Conservation (phyloP, 1,140 invertebrate species). For the Drosophila auraria region DNA sequence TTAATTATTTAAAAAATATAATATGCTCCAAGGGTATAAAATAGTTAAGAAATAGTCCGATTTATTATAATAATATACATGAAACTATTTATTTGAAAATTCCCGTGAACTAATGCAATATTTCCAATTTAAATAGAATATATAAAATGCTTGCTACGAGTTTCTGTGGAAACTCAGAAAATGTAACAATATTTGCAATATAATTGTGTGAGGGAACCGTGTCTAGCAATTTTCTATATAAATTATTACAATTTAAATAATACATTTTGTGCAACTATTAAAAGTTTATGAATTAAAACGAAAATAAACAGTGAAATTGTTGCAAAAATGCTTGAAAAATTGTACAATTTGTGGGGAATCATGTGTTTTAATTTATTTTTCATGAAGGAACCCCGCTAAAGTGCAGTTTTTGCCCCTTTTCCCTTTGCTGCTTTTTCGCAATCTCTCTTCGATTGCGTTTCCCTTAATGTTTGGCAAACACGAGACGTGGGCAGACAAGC, state of each 20-base stretch:
- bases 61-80: no score
- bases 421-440: background rate
- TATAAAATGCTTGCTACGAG: no score
- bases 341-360: slow-evolving; percentile 6
- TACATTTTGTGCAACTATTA: background rate
- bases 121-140: background rate
- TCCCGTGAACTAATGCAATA: background rate
- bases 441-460: slow-evolving; percentile 9
- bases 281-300: background rate
- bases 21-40: no score
- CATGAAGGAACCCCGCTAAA: background rate
- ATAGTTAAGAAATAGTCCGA: no score
- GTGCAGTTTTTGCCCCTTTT: background rate
- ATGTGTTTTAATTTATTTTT: background rate
- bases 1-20: no score
- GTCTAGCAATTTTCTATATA: background rate
- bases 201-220: no score
- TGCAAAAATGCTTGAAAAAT: background rate
- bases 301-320: background rate
- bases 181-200: background rate
- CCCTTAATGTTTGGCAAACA: slow-evolving; percentile 46
- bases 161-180: no score
- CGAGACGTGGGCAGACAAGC: slow-evolving; percentile 1
- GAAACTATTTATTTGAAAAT: background rate
- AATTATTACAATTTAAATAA: background rate